A percentile compares a stretch with the other conserved stretches of the same genome.
Evolutionary conservation across 1,140 invertebrate genomes (phyloP).

Genomic region (Drosophila pseudoananassae): DNA sequence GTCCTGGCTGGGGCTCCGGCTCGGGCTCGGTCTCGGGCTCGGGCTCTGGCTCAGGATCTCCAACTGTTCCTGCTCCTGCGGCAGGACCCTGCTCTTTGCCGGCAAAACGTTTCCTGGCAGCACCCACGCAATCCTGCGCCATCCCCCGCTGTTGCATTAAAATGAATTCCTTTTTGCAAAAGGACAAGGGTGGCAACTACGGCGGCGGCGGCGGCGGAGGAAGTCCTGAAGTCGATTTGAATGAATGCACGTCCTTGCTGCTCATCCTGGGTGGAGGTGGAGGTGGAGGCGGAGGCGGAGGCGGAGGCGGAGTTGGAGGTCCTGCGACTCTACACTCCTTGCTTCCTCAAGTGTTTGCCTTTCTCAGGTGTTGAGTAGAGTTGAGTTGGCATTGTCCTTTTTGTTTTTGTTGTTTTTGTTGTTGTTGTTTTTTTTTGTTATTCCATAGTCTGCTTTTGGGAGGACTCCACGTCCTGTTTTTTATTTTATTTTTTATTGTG

Average conservation of each 20-base stretch:
- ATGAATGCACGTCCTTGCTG: slow-evolving; percentile 71
- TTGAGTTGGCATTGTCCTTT: slow-evolving; percentile 74
- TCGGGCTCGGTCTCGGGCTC: slow-evolving; percentile 7
- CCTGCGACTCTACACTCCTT: background rate
- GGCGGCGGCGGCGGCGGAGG: slow-evolving; percentile 1
- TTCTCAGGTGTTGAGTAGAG: slow-evolving; percentile 74
- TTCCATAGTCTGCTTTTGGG: slow-evolving; percentile 25
- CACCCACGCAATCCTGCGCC: slow-evolving; percentile 3
- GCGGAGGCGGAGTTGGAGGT: slow-evolving; percentile 1
- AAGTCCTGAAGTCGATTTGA: slow-evolving; percentile 60
- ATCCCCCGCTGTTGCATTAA: slow-evolving; percentile 61
- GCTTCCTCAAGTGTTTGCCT: slow-evolving; percentile 77
- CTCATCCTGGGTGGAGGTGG: slow-evolving; percentile 10
- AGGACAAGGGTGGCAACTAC: slow-evolving; percentile 11
- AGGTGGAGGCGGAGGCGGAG: background rate
- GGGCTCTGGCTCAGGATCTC: background rate
- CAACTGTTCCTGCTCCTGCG: background rate
- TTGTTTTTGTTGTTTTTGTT: slow-evolving; percentile 67
- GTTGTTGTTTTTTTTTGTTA: background rate
- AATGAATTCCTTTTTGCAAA: slow-evolving; percentile 71
- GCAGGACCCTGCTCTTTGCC: slow-evolving; percentile 8
- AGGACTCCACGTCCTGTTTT: background rate
- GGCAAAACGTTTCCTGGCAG: slow-evolving; percentile 64
- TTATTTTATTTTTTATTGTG: slow-evolving; percentile 35
- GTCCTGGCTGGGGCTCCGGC: slow-evolving; percentile 9